Evolutionary conservation across 2,797 vertebrate genomes (phyloP), one percentile per base, ranked within the genome.

Genomic region (Cygnus olor): DNA sequence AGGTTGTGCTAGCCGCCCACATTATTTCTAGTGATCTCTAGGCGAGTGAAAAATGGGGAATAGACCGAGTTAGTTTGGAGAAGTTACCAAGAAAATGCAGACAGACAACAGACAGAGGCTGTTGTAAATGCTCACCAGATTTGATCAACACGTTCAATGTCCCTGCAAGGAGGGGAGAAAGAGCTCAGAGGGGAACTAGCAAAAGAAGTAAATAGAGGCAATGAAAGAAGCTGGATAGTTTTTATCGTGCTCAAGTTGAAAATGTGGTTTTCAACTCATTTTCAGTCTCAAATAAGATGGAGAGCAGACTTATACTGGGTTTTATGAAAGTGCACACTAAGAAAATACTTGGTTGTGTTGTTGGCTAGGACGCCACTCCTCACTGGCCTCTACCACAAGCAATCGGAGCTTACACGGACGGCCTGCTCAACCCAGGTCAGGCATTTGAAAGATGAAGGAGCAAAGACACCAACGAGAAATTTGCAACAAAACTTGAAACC

Each of bases 121-220:
- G 96, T 97, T 98, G 98, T 95, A 98, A 98, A 98, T 99, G 98
- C 99, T 99, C 99, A 99, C 99, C 99, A 99, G 98, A 98, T 98
- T 97, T 99, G 98, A 98, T 98, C 98, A 98, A 98, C 98, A 97
- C 98, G 97, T 97, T 99, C 99, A 98, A 97, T 98, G 98, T 98
- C 98, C 98, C 99, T 99, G 99, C 98, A 98, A 98, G 98, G 98
- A 99, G 98, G 98, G 98, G 98, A 99, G 98, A 99, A 94, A 99
- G 96, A 98, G 98, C 98, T 98, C 98, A 99, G 98, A 98, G 98
- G 95, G 91, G 85, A 94, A 97, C 91, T 88, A 94, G 96, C 95
- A 95, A 89, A 86, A 91, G 95, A 32, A 89, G 80, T 47, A 30
- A 86, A 88, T 2, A 7, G 2, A 3, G 71, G 83, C 56, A 56